Evolutionary conservation across 2,113 vertebrate genomes (phyloP).

Genomic region (Pongo pygmaeus): DNA sequence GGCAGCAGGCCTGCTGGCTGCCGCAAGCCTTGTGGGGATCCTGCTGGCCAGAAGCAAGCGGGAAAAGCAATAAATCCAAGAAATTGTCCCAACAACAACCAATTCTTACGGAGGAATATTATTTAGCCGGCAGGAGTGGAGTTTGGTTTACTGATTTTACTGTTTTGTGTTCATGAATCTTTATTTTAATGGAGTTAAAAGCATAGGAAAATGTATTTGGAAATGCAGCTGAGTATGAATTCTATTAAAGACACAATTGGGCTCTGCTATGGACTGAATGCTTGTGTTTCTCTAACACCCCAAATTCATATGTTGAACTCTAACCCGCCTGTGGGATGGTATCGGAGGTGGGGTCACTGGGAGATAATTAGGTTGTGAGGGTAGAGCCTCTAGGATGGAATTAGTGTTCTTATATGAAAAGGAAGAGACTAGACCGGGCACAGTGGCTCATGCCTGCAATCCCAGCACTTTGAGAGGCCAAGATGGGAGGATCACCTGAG

Average conservation of each 20-base stretch:
- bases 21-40: fast-evolving
- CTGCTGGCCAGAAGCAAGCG: fast-evolving
- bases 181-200: background rate
- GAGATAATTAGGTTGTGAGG: no score
- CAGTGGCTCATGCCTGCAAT: no score
- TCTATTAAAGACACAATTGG: background rate
- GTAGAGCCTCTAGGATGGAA: no score
- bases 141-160: background rate
- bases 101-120: fast-evolving
- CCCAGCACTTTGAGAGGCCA: no score
- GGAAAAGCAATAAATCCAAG: background rate
- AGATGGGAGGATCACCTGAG: no score
- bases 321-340: background rate
- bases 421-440: background rate
- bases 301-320: background rate
- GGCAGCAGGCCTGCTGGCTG: fast-evolving
- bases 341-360: background rate
- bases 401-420: background rate
- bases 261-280: background rate
- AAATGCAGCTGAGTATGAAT: background rate
- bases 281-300: background rate
- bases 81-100: no score
- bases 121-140: background rate
- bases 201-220: background rate
- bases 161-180: background rate